These are phyloP conservation scores for Caerostris darwini DNA, from an alignment of 1,140 invertebrate genomes.

Conservation along the genomic window DNA sequence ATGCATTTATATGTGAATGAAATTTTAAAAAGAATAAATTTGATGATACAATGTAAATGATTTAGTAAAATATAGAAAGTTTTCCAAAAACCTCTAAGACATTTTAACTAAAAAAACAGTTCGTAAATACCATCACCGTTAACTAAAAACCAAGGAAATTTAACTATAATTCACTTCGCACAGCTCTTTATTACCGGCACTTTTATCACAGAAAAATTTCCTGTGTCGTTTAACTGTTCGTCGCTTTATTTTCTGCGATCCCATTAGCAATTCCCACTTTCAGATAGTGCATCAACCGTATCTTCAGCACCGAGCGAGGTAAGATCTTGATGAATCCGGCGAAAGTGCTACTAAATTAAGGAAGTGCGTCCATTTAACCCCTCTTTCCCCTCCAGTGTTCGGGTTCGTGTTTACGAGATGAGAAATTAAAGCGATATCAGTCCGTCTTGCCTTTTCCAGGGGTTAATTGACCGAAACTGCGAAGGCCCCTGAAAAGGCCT, in stretches of 20 bases:
- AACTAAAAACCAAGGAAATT: not conserved
- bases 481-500: conserved; percentile 23
- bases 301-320: not conserved
- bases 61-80: too few species aligned
- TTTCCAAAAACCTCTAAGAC: too few species aligned
- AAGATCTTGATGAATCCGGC: conserved; percentile 21
- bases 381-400: not conserved
- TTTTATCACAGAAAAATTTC: conserved; percentile 37
- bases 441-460: not conserved
- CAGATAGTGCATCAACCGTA: not conserved
- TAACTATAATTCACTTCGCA: not conserved
- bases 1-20: too few species aligned
- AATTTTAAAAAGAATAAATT: too few species aligned
- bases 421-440: conserved; percentile 26
- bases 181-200: not conserved
- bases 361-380: conserved; percentile 31
- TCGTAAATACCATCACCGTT: too few species aligned
- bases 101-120: too few species aligned
- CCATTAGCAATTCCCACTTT: not conserved
- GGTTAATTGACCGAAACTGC: conserved; percentile 53
- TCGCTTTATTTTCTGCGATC: not conserved
- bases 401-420: conserved; percentile 20
- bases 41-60: too few species aligned
- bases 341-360: conserved; percentile 53
- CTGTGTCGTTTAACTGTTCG: not conserved